A percentile compares a stretch with the other conserved stretches of the same genome.
Conservation (phyloP, 2,888 invertebrate genomes). For the Trachelus stipa region DNA sequence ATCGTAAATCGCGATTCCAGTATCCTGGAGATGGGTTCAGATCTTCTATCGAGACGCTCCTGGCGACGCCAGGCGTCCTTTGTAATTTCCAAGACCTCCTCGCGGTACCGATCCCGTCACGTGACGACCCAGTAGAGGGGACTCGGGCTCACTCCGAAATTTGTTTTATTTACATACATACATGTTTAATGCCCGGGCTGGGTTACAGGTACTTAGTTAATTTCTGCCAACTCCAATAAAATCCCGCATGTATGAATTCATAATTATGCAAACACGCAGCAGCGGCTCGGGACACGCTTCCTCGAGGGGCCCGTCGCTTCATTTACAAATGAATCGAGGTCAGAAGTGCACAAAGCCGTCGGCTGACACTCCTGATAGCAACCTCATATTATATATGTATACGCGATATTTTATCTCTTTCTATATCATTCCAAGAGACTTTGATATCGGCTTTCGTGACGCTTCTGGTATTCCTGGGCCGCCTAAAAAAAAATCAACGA, state of each 20-base stretch:
- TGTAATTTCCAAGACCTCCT: too few species aligned
- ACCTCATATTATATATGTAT: background rate
- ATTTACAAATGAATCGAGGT: constrained; percentile 21
- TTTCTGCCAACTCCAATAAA: constrained; percentile 24
- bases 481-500: background rate
- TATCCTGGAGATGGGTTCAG: background rate
- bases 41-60: background rate
- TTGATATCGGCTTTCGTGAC: background rate
- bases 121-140: background rate
- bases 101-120: background rate
- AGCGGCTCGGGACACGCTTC: background rate
- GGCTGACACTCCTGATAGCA: background rate
- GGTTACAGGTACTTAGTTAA: constrained; percentile 23
- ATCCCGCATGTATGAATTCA: constrained; percentile 26
- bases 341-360: constrained; percentile 13
- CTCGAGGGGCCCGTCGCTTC: constrained; percentile 13
- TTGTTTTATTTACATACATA: constrained; percentile 8
- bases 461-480: background rate
- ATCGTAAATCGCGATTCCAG: background rate
- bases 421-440: background rate
- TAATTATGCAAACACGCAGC: constrained; percentile 28
- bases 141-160: background rate
- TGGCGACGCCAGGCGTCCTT: background rate
- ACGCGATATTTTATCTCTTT: background rate
- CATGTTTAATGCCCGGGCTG: constrained; percentile 8